These are phyloP conservation scores for Perognathus longimembris DNA, from an alignment of 2,113 vertebrate species.

Conservation along the genomic window DNA sequence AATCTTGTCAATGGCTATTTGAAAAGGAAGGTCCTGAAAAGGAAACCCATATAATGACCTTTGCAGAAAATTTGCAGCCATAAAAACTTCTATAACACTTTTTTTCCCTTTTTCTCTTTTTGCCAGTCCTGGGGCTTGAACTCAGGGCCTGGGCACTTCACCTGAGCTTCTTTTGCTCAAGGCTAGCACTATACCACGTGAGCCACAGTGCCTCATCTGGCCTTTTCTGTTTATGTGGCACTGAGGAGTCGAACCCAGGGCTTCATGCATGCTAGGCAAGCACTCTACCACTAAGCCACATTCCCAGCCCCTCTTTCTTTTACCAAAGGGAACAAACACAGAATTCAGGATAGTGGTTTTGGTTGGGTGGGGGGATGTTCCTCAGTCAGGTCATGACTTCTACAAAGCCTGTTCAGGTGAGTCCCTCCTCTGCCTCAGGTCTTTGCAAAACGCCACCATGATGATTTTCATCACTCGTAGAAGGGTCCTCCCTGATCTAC, in stretches of 20 bases:
- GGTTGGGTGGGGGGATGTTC: no score
- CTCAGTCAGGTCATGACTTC: background rate
- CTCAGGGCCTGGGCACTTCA: no score
- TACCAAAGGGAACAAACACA: background rate
- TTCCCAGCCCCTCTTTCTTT: no score
- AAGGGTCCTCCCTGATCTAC: background rate
- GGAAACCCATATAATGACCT: background rate
- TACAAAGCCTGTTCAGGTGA: background rate
- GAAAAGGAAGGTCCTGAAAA: background rate
- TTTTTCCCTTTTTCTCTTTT: no score
- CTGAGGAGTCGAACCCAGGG: no score
- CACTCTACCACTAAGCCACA: no score
- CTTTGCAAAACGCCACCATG: background rate
- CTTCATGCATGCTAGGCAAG: no score
- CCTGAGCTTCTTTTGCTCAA: no score
- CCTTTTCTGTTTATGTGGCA: no score
- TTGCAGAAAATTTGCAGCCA: background rate
- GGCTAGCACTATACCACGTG: no score
- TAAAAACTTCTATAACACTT: background rate
- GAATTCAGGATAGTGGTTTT: background rate
- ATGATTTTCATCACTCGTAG: background rate
- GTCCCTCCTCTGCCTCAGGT: background rate
- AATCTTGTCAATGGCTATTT: conserved; percentile 6
- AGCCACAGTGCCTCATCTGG: no score
- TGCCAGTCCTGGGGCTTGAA: no score